Percentiles rank a stretch among this genome's conserved stretches.
These are phyloP conservation scores for Cherax quadricarinatus DNA, from an alignment of 1,140 invertebrate genomes.

Conservation along the genomic window DNA sequence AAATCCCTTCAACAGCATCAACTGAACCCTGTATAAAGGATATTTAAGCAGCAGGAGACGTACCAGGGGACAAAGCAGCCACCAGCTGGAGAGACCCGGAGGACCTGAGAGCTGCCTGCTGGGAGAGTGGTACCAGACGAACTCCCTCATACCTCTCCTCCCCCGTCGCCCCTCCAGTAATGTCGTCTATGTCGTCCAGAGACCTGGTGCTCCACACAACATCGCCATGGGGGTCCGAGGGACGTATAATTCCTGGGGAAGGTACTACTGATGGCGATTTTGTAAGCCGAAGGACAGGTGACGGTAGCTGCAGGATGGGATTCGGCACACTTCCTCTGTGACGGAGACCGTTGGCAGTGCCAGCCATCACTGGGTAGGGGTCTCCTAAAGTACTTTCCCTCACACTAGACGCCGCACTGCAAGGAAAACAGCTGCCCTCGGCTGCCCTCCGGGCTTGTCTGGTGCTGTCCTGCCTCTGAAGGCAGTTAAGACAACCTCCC, in stretches of 20 bases:
- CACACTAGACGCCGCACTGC: slow-evolving; percentile 16
- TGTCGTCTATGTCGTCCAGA: slow-evolving; percentile 34
- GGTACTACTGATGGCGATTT: neutral
- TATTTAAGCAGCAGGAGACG: neutral
- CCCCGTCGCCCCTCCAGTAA: neutral
- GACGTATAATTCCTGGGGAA: neutral
- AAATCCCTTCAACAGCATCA: too few relatives aligned
- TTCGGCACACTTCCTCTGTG: slow-evolving; percentile 28
- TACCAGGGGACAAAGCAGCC: slow-evolving; percentile 52
- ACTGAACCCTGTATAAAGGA: too few relatives aligned
- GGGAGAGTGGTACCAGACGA: slow-evolving; percentile 50
- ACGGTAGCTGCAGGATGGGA: neutral
- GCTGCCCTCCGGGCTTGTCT: neutral
- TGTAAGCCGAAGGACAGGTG: slow-evolving; percentile 5
- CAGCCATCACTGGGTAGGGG: neutral
- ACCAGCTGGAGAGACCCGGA: slow-evolving; percentile 59
- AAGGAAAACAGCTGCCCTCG: slow-evolving; percentile 46
- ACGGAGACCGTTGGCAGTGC: slow-evolving; percentile 29
- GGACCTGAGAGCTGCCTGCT: slow-evolving; percentile 48
- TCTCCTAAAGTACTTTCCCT: slow-evolving; percentile 34
- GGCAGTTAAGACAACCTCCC: slow-evolving; percentile 59
- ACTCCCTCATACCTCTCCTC: slow-evolving; percentile 50
- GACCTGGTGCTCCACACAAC: slow-evolving; percentile 31
- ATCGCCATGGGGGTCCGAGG: neutral
- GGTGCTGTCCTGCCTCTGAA: slow-evolving; percentile 57